A percentile compares a stretch with the other conserved stretches of the same genome.
Conservation (phyloP, 2,888 invertebrate genomes). For the Monopis laevigella region DNA sequence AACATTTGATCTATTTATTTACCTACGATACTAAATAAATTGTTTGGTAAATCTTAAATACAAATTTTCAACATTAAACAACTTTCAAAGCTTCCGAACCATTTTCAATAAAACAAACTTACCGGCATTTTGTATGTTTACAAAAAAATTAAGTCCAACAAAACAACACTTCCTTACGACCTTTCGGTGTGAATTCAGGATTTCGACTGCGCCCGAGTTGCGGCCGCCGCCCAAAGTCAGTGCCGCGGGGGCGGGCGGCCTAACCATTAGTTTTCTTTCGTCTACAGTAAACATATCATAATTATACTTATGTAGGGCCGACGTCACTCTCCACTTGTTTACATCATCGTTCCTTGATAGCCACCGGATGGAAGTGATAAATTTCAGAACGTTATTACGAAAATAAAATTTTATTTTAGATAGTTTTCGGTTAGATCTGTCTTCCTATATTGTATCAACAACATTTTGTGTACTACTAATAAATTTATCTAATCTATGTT, state of each 20-base stretch:
- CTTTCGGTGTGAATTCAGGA: slow-evolving; percentile 40
- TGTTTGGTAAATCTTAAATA: not conserved
- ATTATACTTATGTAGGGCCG: slow-evolving; percentile 16
- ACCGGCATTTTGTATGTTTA: slow-evolving; percentile 42
- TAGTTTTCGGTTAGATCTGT: not conserved
- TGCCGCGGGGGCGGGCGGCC: slow-evolving; percentile 41
- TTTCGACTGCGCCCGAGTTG: slow-evolving; percentile 37
- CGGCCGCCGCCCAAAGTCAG: slow-evolving; percentile 48
- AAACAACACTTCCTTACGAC: slow-evolving; percentile 35
- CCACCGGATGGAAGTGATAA: slow-evolving; percentile 17
- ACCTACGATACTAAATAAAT: not conserved
- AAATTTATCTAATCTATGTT: too few relatives aligned
- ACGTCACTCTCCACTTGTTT: slow-evolving; percentile 21
- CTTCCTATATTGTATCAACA: not conserved
- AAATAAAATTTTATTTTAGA: slow-evolving; percentile 5
- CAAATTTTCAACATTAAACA: not conserved
- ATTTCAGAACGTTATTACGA: slow-evolving; percentile 7
- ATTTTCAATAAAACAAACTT: slow-evolving; percentile 29
- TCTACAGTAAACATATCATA: slow-evolving; percentile 17
- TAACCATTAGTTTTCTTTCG: slow-evolving; percentile 23
- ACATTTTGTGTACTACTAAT: too few relatives aligned
- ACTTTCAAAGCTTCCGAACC: not conserved
- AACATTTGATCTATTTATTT: not conserved
- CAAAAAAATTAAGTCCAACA: slow-evolving; percentile 25
- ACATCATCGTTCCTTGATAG: slow-evolving; percentile 15